phyloP scores from a whole-genome alignment of 2,888 invertebrate species.

The Nysson spinosus region DNA sequence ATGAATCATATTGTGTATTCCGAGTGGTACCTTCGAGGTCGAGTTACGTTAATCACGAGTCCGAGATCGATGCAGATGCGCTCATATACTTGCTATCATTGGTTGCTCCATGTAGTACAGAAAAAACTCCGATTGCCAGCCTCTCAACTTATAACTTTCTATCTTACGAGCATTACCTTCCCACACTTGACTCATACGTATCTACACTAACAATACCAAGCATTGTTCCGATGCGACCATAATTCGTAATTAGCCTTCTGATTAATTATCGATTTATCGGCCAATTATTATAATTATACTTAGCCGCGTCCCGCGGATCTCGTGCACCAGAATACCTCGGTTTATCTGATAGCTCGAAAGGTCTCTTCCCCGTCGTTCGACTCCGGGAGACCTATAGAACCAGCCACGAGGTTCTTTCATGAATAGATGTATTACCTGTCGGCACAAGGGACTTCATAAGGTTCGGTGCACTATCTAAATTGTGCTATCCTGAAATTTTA shows the following conservation, averaged over 20 bases:
- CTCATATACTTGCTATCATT: constrained; percentile 39
- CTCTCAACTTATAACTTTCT: constrained; percentile 65
- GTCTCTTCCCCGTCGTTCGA: constrained; percentile 25
- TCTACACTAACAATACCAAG: constrained; percentile 64
- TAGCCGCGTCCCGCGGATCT: constrained; percentile 30
- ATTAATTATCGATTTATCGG: constrained; percentile 75
- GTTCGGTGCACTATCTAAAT: constrained; percentile 15
- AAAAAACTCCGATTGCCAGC: constrained; percentile 44
- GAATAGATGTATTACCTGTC: constrained; percentile 15
- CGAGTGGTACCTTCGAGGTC: constrained; percentile 52
- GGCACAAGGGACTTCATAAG: constrained; percentile 7
- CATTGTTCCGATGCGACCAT: constrained; percentile 68
- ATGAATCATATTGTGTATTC: constrained; percentile 61
- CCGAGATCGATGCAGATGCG: constrained; percentile 55
- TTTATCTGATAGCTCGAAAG: constrained; percentile 51
- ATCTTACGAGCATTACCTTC: constrained; percentile 68
- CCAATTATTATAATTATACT: constrained; percentile 72
- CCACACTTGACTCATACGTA: constrained; percentile 67
- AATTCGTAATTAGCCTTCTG: constrained; percentile 74
- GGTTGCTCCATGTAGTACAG: constrained; percentile 11
- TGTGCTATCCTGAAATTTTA: constrained; percentile 18
- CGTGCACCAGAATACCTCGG: constrained; percentile 39
- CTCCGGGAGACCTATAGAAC: constrained; percentile 23
- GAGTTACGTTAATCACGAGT: constrained; percentile 55
- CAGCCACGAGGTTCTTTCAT: constrained; percentile 23